These are phyloP conservation scores for Sciurus vulgaris DNA, from an alignment of 2,797 vertebrate genomes.

Conservation along the genomic window DNA sequence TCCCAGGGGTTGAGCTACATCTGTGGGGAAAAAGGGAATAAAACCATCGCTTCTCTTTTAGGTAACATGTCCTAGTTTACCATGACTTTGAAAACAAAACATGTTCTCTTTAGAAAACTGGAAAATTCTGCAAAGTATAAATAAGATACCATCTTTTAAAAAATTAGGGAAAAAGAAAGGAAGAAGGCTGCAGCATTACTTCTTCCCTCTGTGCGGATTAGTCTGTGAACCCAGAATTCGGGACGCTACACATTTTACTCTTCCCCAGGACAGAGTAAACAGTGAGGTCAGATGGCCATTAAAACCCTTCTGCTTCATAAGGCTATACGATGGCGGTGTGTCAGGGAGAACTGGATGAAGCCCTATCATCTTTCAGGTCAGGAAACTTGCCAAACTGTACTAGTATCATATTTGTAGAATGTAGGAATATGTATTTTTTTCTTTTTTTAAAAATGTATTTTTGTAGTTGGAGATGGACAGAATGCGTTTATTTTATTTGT, in stretches of 20 bases:
- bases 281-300: background rate
- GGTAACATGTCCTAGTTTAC: background rate
- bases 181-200: background rate
- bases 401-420: background rate
- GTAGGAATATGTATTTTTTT: background rate
- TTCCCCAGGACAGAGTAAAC: background rate
- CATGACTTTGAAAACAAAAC: conserved; percentile 13
- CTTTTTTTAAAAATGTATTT: too few relatives aligned
- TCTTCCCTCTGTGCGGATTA: background rate
- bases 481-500: too few relatives aligned
- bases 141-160: background rate
- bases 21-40: background rate
- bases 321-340: background rate
- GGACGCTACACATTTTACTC: background rate
- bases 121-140: conserved; percentile 42
- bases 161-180: conserved; percentile 10
- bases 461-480: too few relatives aligned
- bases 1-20: background rate
- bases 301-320: background rate
- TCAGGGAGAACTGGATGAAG: background rate
- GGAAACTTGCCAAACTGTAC: background rate
- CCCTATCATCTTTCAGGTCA: background rate
- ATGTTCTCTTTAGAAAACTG: conserved; percentile 37
- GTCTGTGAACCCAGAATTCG: background rate
- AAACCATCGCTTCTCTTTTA: background rate